phyloP scores from a whole-genome alignment of 2,113 vertebrate species.

The Pseudois nayaur region DNA sequence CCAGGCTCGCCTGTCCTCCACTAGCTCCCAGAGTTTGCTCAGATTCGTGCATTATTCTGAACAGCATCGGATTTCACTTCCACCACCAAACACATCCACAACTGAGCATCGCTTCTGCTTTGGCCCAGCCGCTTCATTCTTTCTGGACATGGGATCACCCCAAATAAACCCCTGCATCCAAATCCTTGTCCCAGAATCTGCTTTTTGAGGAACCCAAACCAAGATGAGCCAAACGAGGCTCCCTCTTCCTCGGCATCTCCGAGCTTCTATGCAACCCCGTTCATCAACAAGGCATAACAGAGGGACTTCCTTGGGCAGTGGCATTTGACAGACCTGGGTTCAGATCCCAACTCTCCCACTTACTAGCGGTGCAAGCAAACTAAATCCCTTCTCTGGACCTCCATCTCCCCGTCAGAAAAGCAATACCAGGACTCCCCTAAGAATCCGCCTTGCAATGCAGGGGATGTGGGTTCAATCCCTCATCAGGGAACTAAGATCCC shows the following conservation, averaged over 20 bases:
- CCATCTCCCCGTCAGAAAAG: background rate
- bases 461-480: background rate
- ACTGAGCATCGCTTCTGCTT: background rate
- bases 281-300: rapidly evolving
- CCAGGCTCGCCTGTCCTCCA: background rate
- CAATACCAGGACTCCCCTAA: background rate
- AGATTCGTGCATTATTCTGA: background rate
- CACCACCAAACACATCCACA: background rate
- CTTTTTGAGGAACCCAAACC: background rate
- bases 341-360: background rate
- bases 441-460: background rate
- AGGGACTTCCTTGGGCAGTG: background rate
- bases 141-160: background rate
- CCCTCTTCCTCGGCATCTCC: background rate
- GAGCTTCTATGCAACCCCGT: background rate
- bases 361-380: background rate
- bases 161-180: background rate
- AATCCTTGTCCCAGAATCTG: background rate
- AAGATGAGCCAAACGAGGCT: background rate
- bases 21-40: background rate
- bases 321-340: background rate
- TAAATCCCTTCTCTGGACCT: background rate
- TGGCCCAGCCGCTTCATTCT: background rate
- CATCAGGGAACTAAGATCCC: background rate
- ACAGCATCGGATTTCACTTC: background rate